These are phyloP conservation scores for Corapipo altera DNA, from an alignment of 2,113 vertebrate genomes.

Conservation along the genomic window DNA sequence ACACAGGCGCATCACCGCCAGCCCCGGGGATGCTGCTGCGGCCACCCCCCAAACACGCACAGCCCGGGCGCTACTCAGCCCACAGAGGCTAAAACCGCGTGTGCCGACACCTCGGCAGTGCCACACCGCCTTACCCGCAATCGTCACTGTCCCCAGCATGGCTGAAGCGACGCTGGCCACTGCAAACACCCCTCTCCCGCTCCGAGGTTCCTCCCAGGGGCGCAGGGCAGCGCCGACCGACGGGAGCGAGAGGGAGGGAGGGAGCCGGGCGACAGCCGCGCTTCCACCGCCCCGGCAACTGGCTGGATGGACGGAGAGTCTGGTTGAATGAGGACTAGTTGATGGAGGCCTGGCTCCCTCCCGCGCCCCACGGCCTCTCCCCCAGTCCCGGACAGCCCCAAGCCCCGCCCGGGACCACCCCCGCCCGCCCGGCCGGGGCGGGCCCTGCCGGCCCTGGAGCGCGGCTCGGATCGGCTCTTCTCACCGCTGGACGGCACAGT, in stretches of 20 bases:
- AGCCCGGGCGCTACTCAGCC: neutral
- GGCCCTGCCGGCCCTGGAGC: neutral
- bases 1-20: neutral
- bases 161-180: neutral
- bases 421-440: neutral
- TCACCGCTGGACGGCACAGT: neutral
- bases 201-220: neutral
- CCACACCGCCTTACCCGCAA: neutral
- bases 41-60: neutral
- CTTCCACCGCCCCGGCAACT: neutral
- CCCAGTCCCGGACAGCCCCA: neutral
- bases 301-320: neutral
- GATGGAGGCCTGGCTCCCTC: neutral
- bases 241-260: neutral
- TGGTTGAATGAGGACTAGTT: neutral
- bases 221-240: neutral
- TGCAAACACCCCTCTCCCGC: neutral
- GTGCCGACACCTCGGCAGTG: neutral
- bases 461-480: neutral
- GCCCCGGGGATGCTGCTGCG: neutral
- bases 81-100: rapidly evolving
- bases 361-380: neutral
- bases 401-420: neutral
- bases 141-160: neutral
- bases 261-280: neutral